Base-by-base conservation (phyloP, 2,113 vertebrate species). In the Machaerirhynchus nigripectus region DNA sequence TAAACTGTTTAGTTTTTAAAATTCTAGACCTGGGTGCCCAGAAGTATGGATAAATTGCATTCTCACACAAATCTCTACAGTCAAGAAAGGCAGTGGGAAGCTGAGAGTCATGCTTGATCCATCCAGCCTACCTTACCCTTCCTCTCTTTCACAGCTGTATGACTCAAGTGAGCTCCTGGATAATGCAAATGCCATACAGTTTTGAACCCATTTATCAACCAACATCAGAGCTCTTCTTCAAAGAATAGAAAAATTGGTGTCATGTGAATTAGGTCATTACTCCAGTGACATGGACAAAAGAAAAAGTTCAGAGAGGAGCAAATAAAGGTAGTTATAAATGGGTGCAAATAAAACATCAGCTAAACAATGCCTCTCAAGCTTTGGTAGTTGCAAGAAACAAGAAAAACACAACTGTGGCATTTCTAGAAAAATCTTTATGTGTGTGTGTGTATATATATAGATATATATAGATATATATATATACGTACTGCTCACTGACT, bases 391-490 rank as follows among this genome's bases (percentile, higher is more conserved):
- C 27, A 84, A 86, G 13, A 87, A 81, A 65, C 7, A 71, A 77
- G 15, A 39, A 30, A 73, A 70, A 21, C 35, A 22, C 15, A 19
- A 53, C 37, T 44, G 24, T 11, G 39, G 52, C 18, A 53, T 60
- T 84, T 75, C 40, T 63, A 60, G 39, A 56, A 93, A 86, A 70
- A 59, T 18, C 7, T 5, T 37, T 47, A 17, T 35, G 15, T 24
- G 9, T 28, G 3, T 5, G 1, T 26, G 4, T 40, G 3, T 16
- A 4, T 31, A 4, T 28, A 20, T 20, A n/a, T 20, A 30, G 5
- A 10, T 8, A 24, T 7, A 40, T 26, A 75, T 18, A 46, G 12
- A 3, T 31, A 3, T 28, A 20, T 20, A 28, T 22, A 2, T 15
- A 16, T 10, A 52, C 47, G 13, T 16, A 59, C 11, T 63, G 12